Percentiles rank a stretch among this genome's conserved stretches.
These are phyloP conservation scores for Cryptus viduatorius DNA, from an alignment of 2,888 invertebrate genomes.

Conservation along the genomic window DNA sequence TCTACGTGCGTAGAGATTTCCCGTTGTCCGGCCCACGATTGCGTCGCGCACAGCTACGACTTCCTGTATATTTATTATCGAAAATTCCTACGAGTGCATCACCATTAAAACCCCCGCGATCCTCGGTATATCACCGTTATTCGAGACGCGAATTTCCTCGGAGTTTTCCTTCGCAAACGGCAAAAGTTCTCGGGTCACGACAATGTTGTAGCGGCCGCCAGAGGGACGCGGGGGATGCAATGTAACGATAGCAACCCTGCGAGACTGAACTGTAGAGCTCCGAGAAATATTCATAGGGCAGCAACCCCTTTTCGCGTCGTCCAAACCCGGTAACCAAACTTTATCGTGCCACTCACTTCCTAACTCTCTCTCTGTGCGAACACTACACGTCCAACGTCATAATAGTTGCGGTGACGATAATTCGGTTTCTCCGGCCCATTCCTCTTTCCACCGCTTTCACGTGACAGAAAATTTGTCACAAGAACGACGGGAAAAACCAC, in stretches of 20 bases:
- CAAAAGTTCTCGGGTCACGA: neutral
- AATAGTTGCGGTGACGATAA: constrained; percentile 51
- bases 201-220: neutral
- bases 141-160: neutral
- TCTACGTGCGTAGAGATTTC: neutral
- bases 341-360: constrained; percentile 30
- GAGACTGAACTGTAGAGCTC: constrained; percentile 16
- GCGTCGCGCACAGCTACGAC: neutral
- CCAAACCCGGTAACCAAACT: constrained; percentile 26
- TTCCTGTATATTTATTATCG: neutral
- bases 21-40: neutral
- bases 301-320: constrained; percentile 17
- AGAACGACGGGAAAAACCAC: neutral
- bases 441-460: neutral
- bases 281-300: constrained; percentile 41
- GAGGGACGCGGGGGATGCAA: constrained; percentile 6
- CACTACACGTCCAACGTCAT: constrained; percentile 27
- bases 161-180: neutral
- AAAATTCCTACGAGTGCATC: neutral
- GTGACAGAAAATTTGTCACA: neutral
- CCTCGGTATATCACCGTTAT: neutral
- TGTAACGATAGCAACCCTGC: constrained; percentile 7
- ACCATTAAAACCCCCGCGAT: neutral
- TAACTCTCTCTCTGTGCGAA: neutral
- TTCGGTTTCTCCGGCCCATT: constrained; percentile 35